A percentile compares a stretch with the other conserved stretches of the same genome.
Conservation (phyloP, 2,113 vertebrate genomes). For the Pelusios castaneus region DNA sequence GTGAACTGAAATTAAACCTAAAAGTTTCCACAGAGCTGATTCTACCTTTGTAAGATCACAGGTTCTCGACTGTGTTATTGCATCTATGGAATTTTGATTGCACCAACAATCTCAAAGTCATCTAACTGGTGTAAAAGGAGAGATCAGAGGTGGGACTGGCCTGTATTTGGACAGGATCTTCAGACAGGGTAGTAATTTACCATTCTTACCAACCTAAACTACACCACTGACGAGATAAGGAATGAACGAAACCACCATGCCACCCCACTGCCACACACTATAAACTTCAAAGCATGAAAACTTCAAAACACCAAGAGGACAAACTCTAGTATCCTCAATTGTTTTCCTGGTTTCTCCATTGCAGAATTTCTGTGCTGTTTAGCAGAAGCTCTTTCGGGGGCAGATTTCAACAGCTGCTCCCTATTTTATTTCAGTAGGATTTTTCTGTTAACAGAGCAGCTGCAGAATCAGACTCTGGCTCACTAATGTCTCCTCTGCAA, state of each 20-base stretch:
- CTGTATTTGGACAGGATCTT: not conserved
- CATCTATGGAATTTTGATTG: not conserved
- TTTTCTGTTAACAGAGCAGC: conserved; percentile 38
- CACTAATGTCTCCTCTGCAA: not conserved
- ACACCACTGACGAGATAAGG: not conserved
- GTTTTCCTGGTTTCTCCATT: conserved; percentile 6
- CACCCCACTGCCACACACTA: not conserved
- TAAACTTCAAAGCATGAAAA: not conserved
- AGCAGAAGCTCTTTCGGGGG: conserved; percentile 46
- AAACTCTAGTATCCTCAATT: not conserved
- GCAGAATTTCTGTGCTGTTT: not conserved
- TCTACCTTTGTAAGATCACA: fast-evolving
- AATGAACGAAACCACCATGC: not conserved
- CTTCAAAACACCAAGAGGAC: not conserved
- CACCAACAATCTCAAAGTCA: not conserved
- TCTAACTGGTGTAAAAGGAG: fast-evolving
- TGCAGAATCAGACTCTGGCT: conserved; percentile 12
- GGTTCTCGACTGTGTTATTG: not conserved
- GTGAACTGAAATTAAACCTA: not conserved
- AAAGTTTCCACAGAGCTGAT: not conserved
- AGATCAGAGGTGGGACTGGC: not conserved
- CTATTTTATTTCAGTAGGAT: conserved; percentile 25
- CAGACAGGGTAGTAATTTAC: not conserved
- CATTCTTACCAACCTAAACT: not conserved
- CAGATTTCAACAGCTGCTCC: conserved; percentile 49